These are phyloP conservation scores for Ophthalmolycus amberensis DNA, from an alignment of 2,113 vertebrate genomes.

Conservation along the genomic window DNA sequence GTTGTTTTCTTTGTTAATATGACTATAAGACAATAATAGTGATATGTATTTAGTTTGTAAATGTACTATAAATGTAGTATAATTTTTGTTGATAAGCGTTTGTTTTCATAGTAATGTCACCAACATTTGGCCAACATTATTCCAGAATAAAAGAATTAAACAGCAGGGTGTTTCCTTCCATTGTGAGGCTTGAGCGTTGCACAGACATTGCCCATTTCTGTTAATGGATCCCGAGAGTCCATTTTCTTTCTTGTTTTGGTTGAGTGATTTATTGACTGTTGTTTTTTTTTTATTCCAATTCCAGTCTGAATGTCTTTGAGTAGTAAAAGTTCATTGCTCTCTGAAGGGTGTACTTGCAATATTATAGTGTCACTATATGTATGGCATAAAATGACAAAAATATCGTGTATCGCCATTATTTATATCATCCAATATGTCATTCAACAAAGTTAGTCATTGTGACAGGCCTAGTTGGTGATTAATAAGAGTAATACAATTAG, in stretches of 20 bases:
- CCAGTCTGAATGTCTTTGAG: not conserved
- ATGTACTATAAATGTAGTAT: no score
- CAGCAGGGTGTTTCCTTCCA: no score
- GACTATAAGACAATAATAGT: no score
- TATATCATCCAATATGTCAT: not conserved
- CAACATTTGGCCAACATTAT: no score
- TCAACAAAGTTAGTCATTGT: not conserved
- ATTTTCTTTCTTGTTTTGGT: not conserved
- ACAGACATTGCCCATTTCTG: no score
- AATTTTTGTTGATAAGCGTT: no score
- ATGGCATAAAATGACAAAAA: not conserved
- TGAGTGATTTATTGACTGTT: not conserved
- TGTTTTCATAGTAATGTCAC: no score
- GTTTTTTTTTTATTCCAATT: not conserved
- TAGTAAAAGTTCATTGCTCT: not conserved
- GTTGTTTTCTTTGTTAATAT: no score
- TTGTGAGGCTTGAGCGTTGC: no score
- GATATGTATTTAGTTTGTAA: no score
- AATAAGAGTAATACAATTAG: not conserved
- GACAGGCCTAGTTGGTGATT: not conserved
- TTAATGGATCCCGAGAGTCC: no score
- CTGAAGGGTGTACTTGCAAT: not conserved
- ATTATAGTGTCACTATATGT: not conserved
- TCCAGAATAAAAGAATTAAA: no score
- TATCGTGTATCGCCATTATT: not conserved